Base-by-base conservation (phyloP, 2,797 vertebrate species). In the Serranus cabrilla region DNA sequence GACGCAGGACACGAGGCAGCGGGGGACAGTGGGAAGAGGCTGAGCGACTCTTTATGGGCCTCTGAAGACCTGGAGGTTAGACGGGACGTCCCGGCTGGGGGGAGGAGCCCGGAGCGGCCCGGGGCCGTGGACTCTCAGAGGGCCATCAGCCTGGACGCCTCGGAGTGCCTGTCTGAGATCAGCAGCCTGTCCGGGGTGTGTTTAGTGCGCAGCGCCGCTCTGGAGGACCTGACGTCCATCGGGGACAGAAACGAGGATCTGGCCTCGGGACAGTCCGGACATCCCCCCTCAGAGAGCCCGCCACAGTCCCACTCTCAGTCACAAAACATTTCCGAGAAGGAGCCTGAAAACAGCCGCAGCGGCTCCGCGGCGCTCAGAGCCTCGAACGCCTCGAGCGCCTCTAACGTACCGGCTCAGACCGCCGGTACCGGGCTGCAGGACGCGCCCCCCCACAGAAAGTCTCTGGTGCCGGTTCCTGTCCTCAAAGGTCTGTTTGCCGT, bases 401-500 rank as follows among this genome's bases (percentile, higher is more conserved):
- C n/a, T n/a, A n/a, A n/a, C n/a, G n/a, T n/a, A n/a, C n/a, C n/a
- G n/a, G 76, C 63, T 86, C 84, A 78, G 80, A 71, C 85, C 81
- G 47, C 78, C 64, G 37, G 71, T 43, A 42, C 79, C 2, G 64
- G 86, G 76, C 86, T 89, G 81, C 90, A 89, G 81, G 84, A 82
- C 86, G 71, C 77, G 4, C 54, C 83, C 69, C 80, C 71, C 71
- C 87, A 88, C 87, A 91, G 91, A 93, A 94, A 93, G 90, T 95
- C 94, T 81, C 14, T 94, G 91, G 93, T 95, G 74, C 94, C 95
- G 0, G 90, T 95, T 8, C 74, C 94, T 71, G 62, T 94, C 76
- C 82, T 77, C 82, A 95, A 94, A 95, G 95, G 95, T 95, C 94
- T 94, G 95, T 95, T 81, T 85, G 83, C 87, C 79, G 85, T 87